phyloP scores from a whole-genome alignment of 2,113 vertebrate species.

The Corvus cornix region DNA sequence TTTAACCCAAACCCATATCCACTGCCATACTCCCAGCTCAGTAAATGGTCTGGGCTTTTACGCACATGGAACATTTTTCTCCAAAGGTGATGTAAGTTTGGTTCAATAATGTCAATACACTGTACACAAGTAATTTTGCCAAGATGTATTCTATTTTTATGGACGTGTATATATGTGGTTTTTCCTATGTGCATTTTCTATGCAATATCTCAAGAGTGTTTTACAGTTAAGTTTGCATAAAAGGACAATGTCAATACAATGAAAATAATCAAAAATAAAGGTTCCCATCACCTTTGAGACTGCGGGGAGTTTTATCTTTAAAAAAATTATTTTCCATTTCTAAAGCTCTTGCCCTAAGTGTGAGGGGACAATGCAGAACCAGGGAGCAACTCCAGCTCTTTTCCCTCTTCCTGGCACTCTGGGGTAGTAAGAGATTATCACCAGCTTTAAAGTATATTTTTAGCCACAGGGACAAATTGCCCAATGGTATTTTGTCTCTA shows the following conservation, averaged over 20 bases:
- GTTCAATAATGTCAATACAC: conserved; percentile 77
- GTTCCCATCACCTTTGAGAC: conserved; percentile 40
- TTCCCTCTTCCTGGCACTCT: not conserved
- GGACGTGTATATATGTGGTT: conserved; percentile 81
- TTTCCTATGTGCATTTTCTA: conserved; percentile 74
- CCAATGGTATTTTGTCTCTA: not conserved
- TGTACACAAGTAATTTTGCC: conserved; percentile 77
- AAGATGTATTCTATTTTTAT: conserved; percentile 98
- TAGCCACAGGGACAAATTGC: not conserved
- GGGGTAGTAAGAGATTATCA: too few relatives aligned
- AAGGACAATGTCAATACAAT: conserved; percentile 27
- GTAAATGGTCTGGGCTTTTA: not conserved
- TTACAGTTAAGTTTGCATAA: conserved; percentile 68
- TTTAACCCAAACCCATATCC: conserved; percentile 40
- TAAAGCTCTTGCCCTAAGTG: not conserved
- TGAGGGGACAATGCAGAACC: not conserved
- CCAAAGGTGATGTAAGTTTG: conserved; percentile 39
- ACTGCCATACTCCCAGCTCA: not conserved
- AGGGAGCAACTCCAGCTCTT: not conserved
- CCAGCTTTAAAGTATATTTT: not conserved
- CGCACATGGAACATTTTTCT: conserved; percentile 18
- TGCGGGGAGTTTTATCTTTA: not conserved
- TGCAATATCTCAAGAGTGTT: conserved; percentile 66
- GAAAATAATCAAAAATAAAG: conserved; percentile 76
- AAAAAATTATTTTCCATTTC: not conserved